These are phyloP conservation scores for Reinhardtius hippoglossoides DNA, from an alignment of 2,113 vertebrate genomes.

Conservation along the genomic window DNA sequence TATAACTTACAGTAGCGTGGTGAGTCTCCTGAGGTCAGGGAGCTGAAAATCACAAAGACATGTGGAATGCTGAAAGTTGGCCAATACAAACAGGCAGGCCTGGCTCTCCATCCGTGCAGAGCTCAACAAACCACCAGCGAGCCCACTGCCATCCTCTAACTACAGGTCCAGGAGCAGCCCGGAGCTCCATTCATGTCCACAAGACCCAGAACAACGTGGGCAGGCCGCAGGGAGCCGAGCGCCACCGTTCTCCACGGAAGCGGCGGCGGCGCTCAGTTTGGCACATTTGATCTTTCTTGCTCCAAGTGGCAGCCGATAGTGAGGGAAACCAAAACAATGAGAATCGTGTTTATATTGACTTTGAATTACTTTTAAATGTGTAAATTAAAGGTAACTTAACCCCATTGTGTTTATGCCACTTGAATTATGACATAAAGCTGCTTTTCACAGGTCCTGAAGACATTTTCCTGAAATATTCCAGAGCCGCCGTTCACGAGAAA, in stretches of 20 bases:
- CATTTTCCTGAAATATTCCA: too few species aligned
- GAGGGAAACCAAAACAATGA: too few species aligned
- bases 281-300: not conserved
- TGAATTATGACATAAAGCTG: not conserved
- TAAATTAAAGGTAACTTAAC: not conserved
- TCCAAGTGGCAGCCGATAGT: too few species aligned
- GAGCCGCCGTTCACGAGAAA: too few species aligned
- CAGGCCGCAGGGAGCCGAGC: not conserved
- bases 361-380: not conserved
- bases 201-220: not conserved
- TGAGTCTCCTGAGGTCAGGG: slow-evolving; percentile 84
- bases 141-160: slow-evolving; percentile 33
- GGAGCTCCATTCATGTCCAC: not conserved
- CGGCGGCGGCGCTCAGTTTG: not conserved
- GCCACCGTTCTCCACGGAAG: not conserved
- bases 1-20: slow-evolving; percentile 76
- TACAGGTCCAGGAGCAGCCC: slow-evolving; percentile 4
- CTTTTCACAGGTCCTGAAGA: too few species aligned
- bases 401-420: too few species aligned
- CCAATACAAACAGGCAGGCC: slow-evolving; percentile 82
- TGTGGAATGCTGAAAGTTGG: slow-evolving; percentile 82
- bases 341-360: not conserved
- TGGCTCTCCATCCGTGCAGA: slow-evolving; percentile 67
- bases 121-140: slow-evolving; percentile 63
- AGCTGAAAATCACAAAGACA: slow-evolving; percentile 85